phyloP scores from a whole-genome alignment of 2,888 invertebrate species.

The Parnassius glacialis region DNA sequence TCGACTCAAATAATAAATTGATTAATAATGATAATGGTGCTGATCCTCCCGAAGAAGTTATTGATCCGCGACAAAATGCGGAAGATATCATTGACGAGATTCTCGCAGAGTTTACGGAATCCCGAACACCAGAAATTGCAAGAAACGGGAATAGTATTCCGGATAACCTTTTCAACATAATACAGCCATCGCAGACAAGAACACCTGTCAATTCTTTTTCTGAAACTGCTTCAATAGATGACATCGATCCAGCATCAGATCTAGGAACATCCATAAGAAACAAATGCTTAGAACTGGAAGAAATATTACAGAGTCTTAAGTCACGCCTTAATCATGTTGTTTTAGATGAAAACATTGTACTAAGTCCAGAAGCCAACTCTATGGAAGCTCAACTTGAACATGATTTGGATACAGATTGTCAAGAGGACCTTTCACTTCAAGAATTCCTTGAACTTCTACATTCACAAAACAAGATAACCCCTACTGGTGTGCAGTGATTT shows the following conservation, averaged over 20 bases:
- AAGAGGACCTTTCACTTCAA: conserved; percentile 74
- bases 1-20: conserved; percentile 76
- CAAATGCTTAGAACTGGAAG: conserved; percentile 75
- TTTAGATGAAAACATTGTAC: conserved; percentile 72
- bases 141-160: conserved; percentile 65
- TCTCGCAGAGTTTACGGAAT: conserved; percentile 71
- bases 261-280: conserved; percentile 74
- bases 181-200: conserved; percentile 70
- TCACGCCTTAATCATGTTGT: conserved; percentile 76
- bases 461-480: conserved; percentile 68
- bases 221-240: conserved; percentile 67
- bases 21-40: conserved; percentile 68
- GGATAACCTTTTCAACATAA: conserved; percentile 64
- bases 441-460: conserved; percentile 75
- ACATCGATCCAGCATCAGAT: conserved; percentile 75
- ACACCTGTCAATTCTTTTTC: conserved; percentile 74
- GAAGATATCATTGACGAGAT: conserved; percentile 76
- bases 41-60: conserved; percentile 67
- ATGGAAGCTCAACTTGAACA: conserved; percentile 75
- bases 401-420: conserved; percentile 76
- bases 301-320: conserved; percentile 74
- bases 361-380: conserved; percentile 75
- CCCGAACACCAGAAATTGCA: conserved; percentile 56
- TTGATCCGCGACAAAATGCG: conserved; percentile 71
- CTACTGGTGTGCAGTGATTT: conserved; percentile 62